Base-by-base conservation (phyloP, 2,888 invertebrate species). In the Schrankia costaestrigalis region DNA sequence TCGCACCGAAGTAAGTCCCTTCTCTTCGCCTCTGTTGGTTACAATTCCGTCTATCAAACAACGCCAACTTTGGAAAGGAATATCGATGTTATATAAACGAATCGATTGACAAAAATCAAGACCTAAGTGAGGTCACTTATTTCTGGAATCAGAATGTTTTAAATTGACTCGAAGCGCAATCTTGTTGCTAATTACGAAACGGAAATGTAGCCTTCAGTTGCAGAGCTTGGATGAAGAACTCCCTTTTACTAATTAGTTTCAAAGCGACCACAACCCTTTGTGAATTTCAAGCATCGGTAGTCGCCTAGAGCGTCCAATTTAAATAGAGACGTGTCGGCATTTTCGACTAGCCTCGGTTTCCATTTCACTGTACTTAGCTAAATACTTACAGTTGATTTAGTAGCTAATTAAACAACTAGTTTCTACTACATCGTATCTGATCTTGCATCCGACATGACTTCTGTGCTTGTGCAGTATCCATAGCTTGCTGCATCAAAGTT, bases 1-100 rank as follows among this genome's bases (percentile, higher is more conserved):
- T 96, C 89, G 95, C 95, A 71, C 95, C 95, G 84, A 94, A 93
- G 94, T 94, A 92, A 93, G 93, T 92, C 71, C 66, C 65, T 60
- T 59, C 55, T 48, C 52, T 52, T 63, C 28, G 44, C 58, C 63
- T 66, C 67, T 60, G 70, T 66, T 48, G 71, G 72, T 65, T 79
- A 78, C 75, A 72, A 58, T 73, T 71, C 71, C 70, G n/a, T n/a
- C 52, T 42, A 31, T 46, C 24, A 39, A 39, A 43, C 31, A 24
- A 18, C 42, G 39, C 45, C 34, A 37, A 17, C 31, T 6, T 6
- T n/a, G 28, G 34, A 46, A 31, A 27, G 25, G 27, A 41, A 46
- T 29, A 28, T 31, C 32, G 14, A 32, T 4, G 10, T 26, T 15
- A 17, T 21, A 13, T 28, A 24, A 44, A 26, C 11, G 9, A 31